Conservation (phyloP, 1,140 invertebrate species). For the Pogonomyrmex californicus region DNA sequence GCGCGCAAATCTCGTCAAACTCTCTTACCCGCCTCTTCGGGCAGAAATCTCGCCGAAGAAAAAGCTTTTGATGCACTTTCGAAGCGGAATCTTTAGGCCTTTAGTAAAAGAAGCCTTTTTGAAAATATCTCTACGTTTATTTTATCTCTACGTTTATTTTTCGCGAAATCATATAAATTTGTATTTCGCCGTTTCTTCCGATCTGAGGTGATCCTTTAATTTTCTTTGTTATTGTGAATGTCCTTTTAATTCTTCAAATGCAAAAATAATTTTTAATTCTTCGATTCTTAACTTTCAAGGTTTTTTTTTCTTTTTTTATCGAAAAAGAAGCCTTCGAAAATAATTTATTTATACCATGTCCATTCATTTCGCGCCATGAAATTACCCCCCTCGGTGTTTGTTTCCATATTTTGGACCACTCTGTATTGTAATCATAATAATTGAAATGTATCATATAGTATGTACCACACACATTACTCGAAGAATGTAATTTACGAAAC, state of each 20-base stretch:
- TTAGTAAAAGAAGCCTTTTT: neutral
- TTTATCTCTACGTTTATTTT: neutral
- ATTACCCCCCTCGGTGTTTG: too few relatives aligned
- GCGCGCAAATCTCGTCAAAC: neutral
- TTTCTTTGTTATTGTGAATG: neutral
- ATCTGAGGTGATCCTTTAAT: neutral
- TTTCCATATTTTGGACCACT: too few relatives aligned
- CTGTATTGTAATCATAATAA: neutral
- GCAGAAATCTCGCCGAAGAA: neutral
- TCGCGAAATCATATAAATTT: neutral
- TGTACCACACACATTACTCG: neutral
- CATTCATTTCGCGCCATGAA: too few relatives aligned
- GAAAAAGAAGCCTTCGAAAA: too few relatives aligned
- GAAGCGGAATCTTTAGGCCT: neutral
- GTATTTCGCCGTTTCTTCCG: neutral
- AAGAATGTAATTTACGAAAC: neutral
- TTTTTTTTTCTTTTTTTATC: too few relatives aligned
- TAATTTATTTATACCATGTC: too few relatives aligned
- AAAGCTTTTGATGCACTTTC: neutral
- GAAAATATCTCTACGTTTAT: neutral
- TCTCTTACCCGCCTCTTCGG: neutral
- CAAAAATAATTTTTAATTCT: too few relatives aligned
- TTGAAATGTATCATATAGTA: neutral
- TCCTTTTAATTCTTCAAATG: too few relatives aligned
- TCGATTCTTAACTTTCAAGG: too few relatives aligned